Evolutionary conservation across 2,888 invertebrate genomes (phyloP), one percentile per base, ranked within the genome.

Genomic region (Pelosia muscerda): DNA sequence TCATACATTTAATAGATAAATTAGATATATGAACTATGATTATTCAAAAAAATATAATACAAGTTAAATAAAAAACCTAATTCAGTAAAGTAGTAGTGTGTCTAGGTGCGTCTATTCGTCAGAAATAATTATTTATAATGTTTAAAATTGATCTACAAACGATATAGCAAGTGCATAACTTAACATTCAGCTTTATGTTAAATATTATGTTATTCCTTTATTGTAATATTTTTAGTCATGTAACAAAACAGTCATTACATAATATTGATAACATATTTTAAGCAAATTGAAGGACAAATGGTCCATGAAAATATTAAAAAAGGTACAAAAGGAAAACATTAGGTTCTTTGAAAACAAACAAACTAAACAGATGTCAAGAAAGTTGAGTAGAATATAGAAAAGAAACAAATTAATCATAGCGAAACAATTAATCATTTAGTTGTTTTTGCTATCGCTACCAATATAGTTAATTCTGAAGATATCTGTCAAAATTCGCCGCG

Each of bases 401-500:
- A 72, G 59, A 74, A 72, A 63, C 78, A 71, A 75, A 81, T 81
- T 75, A 81, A 81, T 84, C 76, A 81, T 69, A 31, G 63, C 9
- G 19, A 28, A 75, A 74, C 74, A 42, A 84, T 83, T 82, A 64
- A 81, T 83, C 77, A 81, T 68, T 34, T 55, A 68, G 65, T 71
- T 83, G 81, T 81, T 82, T 86, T 69, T 92, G 84, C 90, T 84
- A 78, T 80, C 93, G 72, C 84, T 94, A 94, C 92, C 66, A 71
- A 80, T 82, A 85, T 85, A 84, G 89, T 88, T 87, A 83, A 90
- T 91, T 90, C 92, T 86, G 84, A 87, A 89, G 91, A 88, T 91
- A 92, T 93, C 94, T 92, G 94, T 94, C 94, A 93, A 94, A 95
- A 95, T 94, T 95, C 94, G 94, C 93, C 84, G 82, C 94, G 94